Base-by-base conservation (phyloP, 2,113 vertebrate genomes). In the Coryphaenoides rupestris region DNA sequence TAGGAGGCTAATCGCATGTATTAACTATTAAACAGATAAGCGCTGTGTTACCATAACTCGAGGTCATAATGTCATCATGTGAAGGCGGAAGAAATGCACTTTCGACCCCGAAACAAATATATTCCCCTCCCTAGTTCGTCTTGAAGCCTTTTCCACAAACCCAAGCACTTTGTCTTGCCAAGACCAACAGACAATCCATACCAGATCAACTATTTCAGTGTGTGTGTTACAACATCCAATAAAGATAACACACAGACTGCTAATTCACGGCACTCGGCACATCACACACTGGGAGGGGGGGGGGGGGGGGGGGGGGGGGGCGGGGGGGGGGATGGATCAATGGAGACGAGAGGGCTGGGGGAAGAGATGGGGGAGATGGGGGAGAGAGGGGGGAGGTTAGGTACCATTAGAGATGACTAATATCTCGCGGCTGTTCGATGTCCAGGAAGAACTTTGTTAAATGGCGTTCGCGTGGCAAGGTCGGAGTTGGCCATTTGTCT, bases 391-490 rank as follows among this genome's bases (percentile, higher is more conserved):
- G 57, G 4, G 14, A n/a, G n/a, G n/a, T n/a, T n/a, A 63, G 73
- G 72, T 58, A 68, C 77, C 67, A 70, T 84, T 75, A 79, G 68
- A 75, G 78, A 81, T 86, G 83, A 84, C 72, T 79, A 70, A 87
- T 86, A 72, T 75, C 70, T 66, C 40, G 58, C 69, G 74, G 62
- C 71, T 16, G 64, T 70, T 66, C 66, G 60, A 69, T 80, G 75
- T 75, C 75, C 72, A 64, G 69, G 74, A 40, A 79, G 81, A 77
- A 63, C 69, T 73, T 66, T 82, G 78, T 68, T 83, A 86, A 87
- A 89, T 87, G 84, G 78, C 81, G 78, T 74, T n/a, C 79, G 76
- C 78, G 77, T 59, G 68, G 84, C 84, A 85, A 87, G 89, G 87
- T 87, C 79, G 78, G 78, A 67, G 82, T 75, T 85, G 15, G 14